Evolutionary conservation across 1,140 invertebrate species (phyloP).

Genomic region (Anoplolepis gracilipes): DNA sequence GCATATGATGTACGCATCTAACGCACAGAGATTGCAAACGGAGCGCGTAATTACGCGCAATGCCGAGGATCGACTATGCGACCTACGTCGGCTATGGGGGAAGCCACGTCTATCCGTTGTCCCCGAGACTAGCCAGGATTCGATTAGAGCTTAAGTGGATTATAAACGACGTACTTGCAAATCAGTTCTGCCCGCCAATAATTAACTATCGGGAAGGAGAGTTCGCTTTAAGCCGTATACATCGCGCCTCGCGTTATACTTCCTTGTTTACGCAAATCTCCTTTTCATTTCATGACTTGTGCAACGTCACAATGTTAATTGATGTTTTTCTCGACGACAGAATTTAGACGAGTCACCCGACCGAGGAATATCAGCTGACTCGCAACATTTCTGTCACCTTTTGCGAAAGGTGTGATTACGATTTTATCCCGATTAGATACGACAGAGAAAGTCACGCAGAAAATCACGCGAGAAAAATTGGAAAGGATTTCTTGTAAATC

Average conservation of each 20-base stretch:
- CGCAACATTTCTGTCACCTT: background rate
- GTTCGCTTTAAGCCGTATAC: slow-evolving; percentile 71
- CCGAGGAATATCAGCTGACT: background rate
- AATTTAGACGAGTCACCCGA: no score
- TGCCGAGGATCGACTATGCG: slow-evolving; percentile 48
- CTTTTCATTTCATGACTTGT: slow-evolving; percentile 44
- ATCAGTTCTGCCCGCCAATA: slow-evolving; percentile 74
- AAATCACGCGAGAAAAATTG: background rate
- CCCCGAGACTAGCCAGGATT: slow-evolving; percentile 63
- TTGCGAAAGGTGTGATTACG: background rate
- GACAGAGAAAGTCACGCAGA: no score
- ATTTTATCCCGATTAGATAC: background rate
- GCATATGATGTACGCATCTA: background rate
- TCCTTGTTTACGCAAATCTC: slow-evolving; percentile 66
- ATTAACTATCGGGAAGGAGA: slow-evolving; percentile 75
- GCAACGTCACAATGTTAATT: slow-evolving; percentile 20
- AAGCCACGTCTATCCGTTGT: slow-evolving; percentile 64
- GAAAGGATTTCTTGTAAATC: background rate
- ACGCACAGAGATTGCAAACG: slow-evolving; percentile 32
- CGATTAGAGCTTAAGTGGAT: slow-evolving; percentile 75
- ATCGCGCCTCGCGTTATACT: slow-evolving; percentile 24
- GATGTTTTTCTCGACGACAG: background rate
- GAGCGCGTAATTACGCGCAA: slow-evolving; percentile 48
- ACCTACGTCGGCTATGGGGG: slow-evolving; percentile 44
- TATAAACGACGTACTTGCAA: slow-evolving; percentile 76